A percentile compares a stretch with the other conserved stretches of the same genome.
Evolutionary conservation across 2,888 invertebrate genomes (phyloP).

Genomic region (Drosophila rellima): DNA sequence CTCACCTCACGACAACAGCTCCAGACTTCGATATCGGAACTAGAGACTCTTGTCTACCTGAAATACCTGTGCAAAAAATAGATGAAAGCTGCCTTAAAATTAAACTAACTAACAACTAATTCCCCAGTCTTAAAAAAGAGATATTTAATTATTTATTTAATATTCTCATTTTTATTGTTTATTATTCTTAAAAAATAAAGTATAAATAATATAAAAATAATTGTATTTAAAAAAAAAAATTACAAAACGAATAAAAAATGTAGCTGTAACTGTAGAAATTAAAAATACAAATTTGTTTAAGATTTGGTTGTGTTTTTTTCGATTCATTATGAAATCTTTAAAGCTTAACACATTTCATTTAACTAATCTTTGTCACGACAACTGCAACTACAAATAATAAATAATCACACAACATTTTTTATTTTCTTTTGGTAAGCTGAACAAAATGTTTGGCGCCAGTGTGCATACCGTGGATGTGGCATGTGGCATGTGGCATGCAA

Average conservation of each 20-base stretch:
- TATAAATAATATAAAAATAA: no score
- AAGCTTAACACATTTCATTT: neutral
- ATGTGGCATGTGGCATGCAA: constrained; percentile 67
- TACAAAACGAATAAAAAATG: no score
- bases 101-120: neutral
- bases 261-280: no score
- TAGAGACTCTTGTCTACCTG: neutral
- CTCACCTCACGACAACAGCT: constrained; percentile 26
- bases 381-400: constrained; percentile 1
- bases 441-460: constrained; percentile 71
- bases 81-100: neutral
- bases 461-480: constrained; percentile 46
- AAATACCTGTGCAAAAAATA: neutral
- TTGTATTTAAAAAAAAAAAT: no score
- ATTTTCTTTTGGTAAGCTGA: constrained; percentile 47
- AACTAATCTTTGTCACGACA: constrained; percentile 7
- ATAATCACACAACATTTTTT: constrained; percentile 30
- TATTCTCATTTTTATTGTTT: no score
- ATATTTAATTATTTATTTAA: no score
- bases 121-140: neutral
- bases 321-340: neutral
- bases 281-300: no score
- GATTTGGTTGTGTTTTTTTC: neutral
- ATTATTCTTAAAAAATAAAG: no score
- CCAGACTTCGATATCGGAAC: constrained; percentile 18